phyloP scores from a whole-genome alignment of 2,113 vertebrate species.

The Cichladusa arquata region DNA sequence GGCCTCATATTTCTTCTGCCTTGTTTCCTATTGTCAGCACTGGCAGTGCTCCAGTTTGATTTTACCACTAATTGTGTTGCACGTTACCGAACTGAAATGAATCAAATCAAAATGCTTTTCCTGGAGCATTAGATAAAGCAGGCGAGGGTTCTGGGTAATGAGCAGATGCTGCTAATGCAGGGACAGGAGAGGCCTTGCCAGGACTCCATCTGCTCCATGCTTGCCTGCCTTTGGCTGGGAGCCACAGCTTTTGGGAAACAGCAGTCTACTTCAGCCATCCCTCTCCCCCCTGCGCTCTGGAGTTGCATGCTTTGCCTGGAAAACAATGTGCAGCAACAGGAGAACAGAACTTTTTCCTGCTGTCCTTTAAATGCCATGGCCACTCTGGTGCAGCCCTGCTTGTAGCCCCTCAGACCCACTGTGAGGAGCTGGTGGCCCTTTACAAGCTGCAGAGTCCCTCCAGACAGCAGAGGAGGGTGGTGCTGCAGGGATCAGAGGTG shows the following conservation, averaged over 20 bases:
- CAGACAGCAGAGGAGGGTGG: not conserved
- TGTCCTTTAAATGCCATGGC: not conserved
- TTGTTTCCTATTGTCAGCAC: constrained; percentile 82
- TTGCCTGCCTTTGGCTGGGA: constrained; percentile 76
- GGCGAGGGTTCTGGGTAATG: constrained; percentile 82
- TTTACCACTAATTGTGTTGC: constrained; percentile 83
- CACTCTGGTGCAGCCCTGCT: not conserved
- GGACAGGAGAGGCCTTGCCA: constrained; percentile 79
- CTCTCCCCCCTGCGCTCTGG: not conserved
- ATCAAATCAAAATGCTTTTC: constrained; percentile 86
- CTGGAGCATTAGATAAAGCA: constrained; percentile 84
- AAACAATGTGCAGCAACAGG: constrained; percentile 21
- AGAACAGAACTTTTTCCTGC: not conserved
- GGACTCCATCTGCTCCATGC: constrained; percentile 84
- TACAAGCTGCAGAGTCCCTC: not conserved
- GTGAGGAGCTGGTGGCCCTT: not conserved
- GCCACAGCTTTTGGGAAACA: constrained; percentile 74
- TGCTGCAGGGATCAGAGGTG: not conserved
- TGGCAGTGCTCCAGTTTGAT: constrained; percentile 79
- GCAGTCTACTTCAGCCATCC: constrained; percentile 46
- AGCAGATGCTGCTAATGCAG: constrained; percentile 87
- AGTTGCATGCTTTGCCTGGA: constrained; percentile 32
- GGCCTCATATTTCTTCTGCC: constrained; percentile 80
- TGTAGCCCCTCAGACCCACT: fast-evolving
- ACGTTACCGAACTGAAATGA: constrained; percentile 80